These are phyloP conservation scores for Anguilla anguilla DNA, from an alignment of 2,797 vertebrate genomes.

Conservation along the genomic window DNA sequence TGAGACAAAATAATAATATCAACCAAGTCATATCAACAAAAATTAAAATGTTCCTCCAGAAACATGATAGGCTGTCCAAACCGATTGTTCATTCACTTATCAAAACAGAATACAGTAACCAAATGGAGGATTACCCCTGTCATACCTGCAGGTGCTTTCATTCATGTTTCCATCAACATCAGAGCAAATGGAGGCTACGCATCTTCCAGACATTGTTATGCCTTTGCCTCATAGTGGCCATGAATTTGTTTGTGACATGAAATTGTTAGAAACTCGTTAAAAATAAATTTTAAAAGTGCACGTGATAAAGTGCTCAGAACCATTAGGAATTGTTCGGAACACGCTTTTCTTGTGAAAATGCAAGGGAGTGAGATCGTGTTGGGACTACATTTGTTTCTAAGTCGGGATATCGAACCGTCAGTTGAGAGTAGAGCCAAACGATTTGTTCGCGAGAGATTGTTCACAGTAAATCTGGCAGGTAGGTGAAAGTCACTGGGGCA, in stretches of 20 bases:
- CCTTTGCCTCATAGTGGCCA: background rate
- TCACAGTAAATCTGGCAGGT: background rate
- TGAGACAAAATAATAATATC: no score
- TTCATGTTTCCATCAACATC: no score
- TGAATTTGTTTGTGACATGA: background rate
- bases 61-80: no score
- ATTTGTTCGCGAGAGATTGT: background rate
- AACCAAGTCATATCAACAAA: no score
- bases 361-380: background rate
- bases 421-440: background rate
- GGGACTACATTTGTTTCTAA: background rate
- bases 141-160: no score
- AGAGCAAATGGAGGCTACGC: no score
- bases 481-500: background rate
- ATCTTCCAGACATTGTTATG: no score
- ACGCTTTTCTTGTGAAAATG: background rate
- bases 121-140: no score
- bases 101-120: no score
- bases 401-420: background rate
- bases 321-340: background rate
- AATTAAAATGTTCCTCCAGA: no score
- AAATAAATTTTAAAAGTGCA: background rate
- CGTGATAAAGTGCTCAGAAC: background rate
- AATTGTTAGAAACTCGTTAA: background rate
- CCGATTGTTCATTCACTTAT: no score